Evolutionary conservation across 2,888 invertebrate species (phyloP), one percentile per base, ranked within the genome.

Genomic region (Baronia brevicornis): DNA sequence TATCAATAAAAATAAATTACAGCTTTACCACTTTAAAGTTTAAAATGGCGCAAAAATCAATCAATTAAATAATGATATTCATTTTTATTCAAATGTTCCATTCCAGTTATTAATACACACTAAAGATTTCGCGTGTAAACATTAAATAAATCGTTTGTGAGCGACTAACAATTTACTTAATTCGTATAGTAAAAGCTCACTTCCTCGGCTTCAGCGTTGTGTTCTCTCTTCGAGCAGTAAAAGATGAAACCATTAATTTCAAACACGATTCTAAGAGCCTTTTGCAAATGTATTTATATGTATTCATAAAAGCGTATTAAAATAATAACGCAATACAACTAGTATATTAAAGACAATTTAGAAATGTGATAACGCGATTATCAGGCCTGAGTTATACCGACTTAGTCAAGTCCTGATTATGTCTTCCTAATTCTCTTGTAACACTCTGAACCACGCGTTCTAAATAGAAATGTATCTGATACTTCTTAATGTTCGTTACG

Each of bases 91-190:
- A 71, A 71, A 68, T 65, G 62, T 51, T 60, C 59, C 58, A 50
- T 61, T 61, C 51, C 42, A 48, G 51, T 67, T 65, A 72, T 68
- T 58, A 63, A 60, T 65, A 62, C 37, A 3, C 26, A 7, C 30
- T 66, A 63, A 63, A 64, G 53, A 54, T 50, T 57, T 78, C 58
- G 73, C 75, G 67, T 75, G 77, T 58, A 70, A 67, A 72, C 68
- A 67, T 71, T 60, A 65, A 66, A 71, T 73, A 66, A 71, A 72
- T 73, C 60, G 65, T 57, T 62, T 55, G 48, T 46, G 52, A 65
- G 54, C 60, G 59, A 62, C 58, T 60, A 60, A 62, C 66, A 56
- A 72, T 74, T 72, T 68, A 58, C 64, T 56, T 71, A 73, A 73
- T 75, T 60, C 61, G 48, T 48, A 58, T 60, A 56, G 55, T 58